These are phyloP conservation scores for Tribolium freemani DNA, from an alignment of 2,888 invertebrate species.

Conservation along the genomic window DNA sequence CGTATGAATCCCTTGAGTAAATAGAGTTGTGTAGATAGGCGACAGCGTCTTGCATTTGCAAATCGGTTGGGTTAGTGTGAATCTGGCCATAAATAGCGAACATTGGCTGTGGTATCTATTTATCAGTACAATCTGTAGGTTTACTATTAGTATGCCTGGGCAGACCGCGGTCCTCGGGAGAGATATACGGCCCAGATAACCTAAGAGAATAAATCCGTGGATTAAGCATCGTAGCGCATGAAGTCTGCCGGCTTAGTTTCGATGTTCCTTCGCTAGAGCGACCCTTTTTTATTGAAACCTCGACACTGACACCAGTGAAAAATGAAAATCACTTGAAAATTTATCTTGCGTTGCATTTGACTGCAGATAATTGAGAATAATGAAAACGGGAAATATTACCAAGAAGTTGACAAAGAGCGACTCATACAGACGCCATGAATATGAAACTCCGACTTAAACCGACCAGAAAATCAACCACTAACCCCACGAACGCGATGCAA, in stretches of 20 bases:
- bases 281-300: constrained; percentile 43
- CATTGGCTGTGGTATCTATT: constrained; percentile 67
- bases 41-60: constrained; percentile 34
- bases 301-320: constrained; percentile 34
- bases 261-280: constrained; percentile 39
- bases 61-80: constrained; percentile 45
- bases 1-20: not conserved
- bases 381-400: constrained; percentile 22
- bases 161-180: constrained; percentile 64
- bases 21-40: constrained; percentile 1
- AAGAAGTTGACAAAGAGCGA: constrained; percentile 20
- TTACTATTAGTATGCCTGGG: constrained; percentile 68
- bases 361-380: constrained; percentile 40
- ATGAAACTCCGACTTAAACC: constrained; percentile 51
- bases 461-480: constrained; percentile 62
- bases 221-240: constrained; percentile 64
- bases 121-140: constrained; percentile 68
- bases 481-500: not conserved
- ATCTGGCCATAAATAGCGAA: constrained; percentile 63
- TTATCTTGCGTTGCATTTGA: constrained; percentile 23
- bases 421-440: not conserved
- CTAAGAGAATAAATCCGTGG: constrained; percentile 68
- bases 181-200: constrained; percentile 69
- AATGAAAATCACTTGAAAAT: constrained; percentile 28
- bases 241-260: constrained; percentile 57